A percentile compares a stretch with the other conserved stretches of the same genome.
Evolutionary conservation across 2,797 vertebrate genomes (phyloP).

Genomic region (Somateria mollissima): DNA sequence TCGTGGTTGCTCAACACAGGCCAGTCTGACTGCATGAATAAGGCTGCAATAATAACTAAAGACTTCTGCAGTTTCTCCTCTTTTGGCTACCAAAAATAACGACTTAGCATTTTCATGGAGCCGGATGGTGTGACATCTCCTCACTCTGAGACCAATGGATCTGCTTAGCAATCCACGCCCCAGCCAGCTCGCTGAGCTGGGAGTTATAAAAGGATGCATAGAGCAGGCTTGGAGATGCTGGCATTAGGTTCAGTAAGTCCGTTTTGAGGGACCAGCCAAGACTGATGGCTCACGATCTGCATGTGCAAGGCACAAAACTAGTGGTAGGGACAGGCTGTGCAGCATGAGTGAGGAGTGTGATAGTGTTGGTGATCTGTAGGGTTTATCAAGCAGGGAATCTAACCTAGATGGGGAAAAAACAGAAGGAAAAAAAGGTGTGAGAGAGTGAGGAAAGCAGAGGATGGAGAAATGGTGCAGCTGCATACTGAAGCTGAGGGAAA

Average conservation of each 20-base stretch:
- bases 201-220: background rate
- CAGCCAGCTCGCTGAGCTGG: background rate
- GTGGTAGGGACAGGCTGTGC: background rate
- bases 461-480: background rate
- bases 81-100: background rate
- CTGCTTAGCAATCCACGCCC: background rate
- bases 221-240: background rate
- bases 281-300: background rate
- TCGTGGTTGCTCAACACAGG: background rate
- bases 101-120: background rate
- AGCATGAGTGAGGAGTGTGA: background rate
- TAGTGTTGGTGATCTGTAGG: background rate
- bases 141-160: background rate
- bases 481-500: background rate
- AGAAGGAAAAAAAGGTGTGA: background rate
- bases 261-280: background rate
- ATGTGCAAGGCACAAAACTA: background rate
- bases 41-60: background rate
- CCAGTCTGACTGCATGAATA: background rate
- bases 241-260: background rate
- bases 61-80: background rate
- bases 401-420: background rate
- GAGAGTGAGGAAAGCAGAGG: background rate
- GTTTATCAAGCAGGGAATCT: background rate
- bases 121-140: background rate